Base-by-base conservation (phyloP, 2,888 invertebrate genomes). In the Icerya purchasi region DNA sequence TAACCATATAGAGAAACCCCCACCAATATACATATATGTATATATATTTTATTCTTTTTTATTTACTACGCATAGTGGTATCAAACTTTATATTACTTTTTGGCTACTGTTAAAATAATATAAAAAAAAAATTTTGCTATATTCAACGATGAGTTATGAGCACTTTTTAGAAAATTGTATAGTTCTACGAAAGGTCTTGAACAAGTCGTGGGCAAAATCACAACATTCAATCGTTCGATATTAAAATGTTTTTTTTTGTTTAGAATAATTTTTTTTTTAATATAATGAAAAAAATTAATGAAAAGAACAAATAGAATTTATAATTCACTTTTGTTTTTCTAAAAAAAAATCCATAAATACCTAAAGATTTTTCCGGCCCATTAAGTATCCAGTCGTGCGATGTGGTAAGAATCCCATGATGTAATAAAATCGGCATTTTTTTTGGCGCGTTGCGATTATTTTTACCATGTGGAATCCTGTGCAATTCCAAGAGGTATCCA, bases 301-400 rank as follows among this genome's bases (percentile, higher is more conserved):
- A 24, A 56, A n/a, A 1, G 19, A 22, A 19, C 2, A 49, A 54
- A 52, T 21, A 19, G n/a, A 25, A 25, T n/a, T 54, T 2, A 2
- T 24, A 18, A 10, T n/a, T 54, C n/a, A 23, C 18, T n/a, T n/a
- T n/a, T n/a, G n/a, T n/a, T n/a, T 14, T 19, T 24, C 20, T 1
- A 21, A 21, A n/a, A 21, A 1, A 21, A n/a, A 54, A 20, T 50
- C 2, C 8, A 50, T 1, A 51, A 58, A 70, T 70, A 81, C 82
- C 78, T 23, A 84, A 70, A 65, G 81, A 80, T 65, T 78, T 77
- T 59, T 76, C 74, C 0, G 80, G 81, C 0, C 80, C 79, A 74
- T 82, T 81, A 61, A 83, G 75, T 3, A 86, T 72, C 75, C 82
- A 86, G 67, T 82, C 81, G 0, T 80, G 76, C 3, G 83, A 81